phyloP scores from a whole-genome alignment of 2,113 vertebrate species.

The Irena cyanogastra region DNA sequence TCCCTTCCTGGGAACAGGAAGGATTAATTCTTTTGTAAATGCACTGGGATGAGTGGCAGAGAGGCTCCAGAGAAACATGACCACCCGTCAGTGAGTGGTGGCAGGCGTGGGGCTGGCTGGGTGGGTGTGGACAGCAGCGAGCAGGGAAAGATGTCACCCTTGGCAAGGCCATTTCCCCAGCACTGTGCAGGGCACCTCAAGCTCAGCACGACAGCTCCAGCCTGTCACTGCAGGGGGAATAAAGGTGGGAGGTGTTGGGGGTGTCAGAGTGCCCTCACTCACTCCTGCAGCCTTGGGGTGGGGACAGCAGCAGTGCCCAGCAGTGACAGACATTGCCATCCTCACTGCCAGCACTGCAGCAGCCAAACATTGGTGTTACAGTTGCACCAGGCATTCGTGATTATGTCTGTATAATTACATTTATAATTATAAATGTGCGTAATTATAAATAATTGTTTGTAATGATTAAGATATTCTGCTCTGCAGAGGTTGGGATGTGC shows the following conservation, averaged over 20 bases:
- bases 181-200: background rate
- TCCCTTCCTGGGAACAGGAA: background rate
- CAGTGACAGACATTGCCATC: no score
- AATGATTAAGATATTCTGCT: background rate
- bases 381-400: background rate
- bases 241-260: background rate
- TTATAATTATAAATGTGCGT: background rate
- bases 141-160: background rate
- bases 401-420: background rate
- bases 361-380: background rate
- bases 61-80: rapidly evolving
- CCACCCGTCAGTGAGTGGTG: rapidly evolving
- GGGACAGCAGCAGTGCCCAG: rapidly evolving
- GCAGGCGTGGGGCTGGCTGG: background rate
- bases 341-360: rapidly evolving
- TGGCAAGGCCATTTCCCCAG: background rate
- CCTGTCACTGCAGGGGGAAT: background rate
- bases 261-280: background rate
- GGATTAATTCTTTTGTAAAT: background rate
- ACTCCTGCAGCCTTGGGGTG: background rate
- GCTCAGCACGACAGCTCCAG: rapidly evolving
- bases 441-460: background rate
- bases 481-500: background rate
- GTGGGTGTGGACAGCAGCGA: rapidly evolving
- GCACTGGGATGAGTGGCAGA: background rate